Evolutionary conservation across 2,797 vertebrate genomes (phyloP), one percentile per base, ranked within the genome.

Genomic region (Darevskia nairensis): DNA sequence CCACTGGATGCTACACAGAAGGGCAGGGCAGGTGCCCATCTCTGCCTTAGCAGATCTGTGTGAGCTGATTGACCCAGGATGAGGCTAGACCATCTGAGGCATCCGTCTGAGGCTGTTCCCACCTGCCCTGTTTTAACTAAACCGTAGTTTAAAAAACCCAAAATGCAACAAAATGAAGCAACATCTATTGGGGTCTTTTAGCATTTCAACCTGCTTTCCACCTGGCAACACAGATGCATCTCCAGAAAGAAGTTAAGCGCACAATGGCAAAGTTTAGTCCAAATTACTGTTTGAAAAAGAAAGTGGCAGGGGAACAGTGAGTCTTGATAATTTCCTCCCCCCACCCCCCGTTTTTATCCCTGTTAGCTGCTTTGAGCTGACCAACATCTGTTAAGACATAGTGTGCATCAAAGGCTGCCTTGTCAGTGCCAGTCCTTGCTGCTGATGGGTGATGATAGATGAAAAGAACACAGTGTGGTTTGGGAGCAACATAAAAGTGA

Each of bases 391-490:
- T 91, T 95, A 90, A 94, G 92, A 92, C 89, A 92, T 84, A 0
- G 64, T 64, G 39, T 79, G 88, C 89, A 93, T 93, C 92, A 89
- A 93, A 94, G 93, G 80, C 91, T 74, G 89, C 89, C 92, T 93
- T 94, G 94, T 93, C 94, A 90, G 77, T 85, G 89, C 90, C 89
- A 29, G 80, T 88, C 86, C 91, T 85, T 0, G 0, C 79, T 0
- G 1, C 86, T 95, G 96, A 94, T 92, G 94, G 93, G 93, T 90
- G 94, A 90, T 93, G 95, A 94, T 93, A 86, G 92, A 93, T 93
- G 90, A 90, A 88, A 82, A 84, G 86, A 86, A 89, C 96, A 93
- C 87, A 50, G 71, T 90, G 91, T 86, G 76, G 88, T 86, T 89
- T 90, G 91, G 91, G 90, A 92, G 90, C 89, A 93, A 86, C 91